phyloP scores from a whole-genome alignment of 1,140 invertebrate species.

The Bathynomus jamesi region DNA sequence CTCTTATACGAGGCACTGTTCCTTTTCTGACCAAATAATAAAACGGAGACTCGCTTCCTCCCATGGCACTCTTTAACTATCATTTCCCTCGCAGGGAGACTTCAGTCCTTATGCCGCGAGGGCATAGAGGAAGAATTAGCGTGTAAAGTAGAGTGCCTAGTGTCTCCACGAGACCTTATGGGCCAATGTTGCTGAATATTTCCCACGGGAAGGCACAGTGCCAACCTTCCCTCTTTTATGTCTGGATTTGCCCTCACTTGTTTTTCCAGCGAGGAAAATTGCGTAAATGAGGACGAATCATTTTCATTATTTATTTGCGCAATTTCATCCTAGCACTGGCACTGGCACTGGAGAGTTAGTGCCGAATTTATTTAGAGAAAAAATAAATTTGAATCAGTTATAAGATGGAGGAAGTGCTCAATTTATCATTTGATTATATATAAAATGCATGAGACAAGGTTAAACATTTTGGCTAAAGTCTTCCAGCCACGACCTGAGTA shows the following conservation, averaged over 20 bases:
- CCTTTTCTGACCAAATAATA: not conserved
- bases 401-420: too few relatives aligned
- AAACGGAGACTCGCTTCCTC: not conserved
- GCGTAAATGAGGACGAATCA: not conserved
- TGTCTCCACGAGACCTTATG: not conserved
- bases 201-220: not conserved
- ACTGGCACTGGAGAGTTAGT: not conserved
- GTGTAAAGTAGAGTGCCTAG: not conserved
- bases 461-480: too few relatives aligned
- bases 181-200: conserved; percentile 1
- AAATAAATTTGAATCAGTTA: too few relatives aligned
- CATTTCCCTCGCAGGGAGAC: not conserved
- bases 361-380: not conserved
- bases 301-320: not conserved
- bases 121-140: not conserved
- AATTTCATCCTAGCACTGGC: too few relatives aligned
- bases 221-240: not conserved
- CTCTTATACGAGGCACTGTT: not conserved
- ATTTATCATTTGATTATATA: too few relatives aligned
- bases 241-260: not conserved
- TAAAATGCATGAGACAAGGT: too few relatives aligned
- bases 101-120: not conserved
- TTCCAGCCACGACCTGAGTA: too few relatives aligned
- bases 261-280: not conserved
- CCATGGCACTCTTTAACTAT: not conserved